phyloP scores from a whole-genome alignment of 2,888 invertebrate genomes.

The Lasiommata megera region DNA sequence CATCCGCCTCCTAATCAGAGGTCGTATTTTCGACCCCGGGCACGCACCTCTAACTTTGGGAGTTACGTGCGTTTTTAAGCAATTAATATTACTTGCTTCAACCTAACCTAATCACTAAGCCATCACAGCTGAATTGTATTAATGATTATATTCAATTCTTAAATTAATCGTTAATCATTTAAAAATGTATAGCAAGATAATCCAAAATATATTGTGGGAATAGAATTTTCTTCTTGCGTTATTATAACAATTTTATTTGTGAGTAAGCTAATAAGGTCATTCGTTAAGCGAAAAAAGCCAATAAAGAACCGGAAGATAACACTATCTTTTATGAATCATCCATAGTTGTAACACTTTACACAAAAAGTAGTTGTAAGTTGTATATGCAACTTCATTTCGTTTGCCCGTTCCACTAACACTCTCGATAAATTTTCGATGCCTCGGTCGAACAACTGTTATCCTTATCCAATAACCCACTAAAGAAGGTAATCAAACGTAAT shows the following conservation, averaged over 20 bases:
- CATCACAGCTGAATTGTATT: too few species aligned
- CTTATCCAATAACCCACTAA: constrained; percentile 25
- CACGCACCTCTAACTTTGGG: too few species aligned
- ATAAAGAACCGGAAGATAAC: background rate
- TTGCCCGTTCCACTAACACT: constrained; percentile 23
- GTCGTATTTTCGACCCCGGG: too few species aligned
- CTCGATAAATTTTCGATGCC: constrained; percentile 22
- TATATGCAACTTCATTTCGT: background rate
- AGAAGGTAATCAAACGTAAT: constrained; percentile 17
- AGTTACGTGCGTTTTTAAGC: too few species aligned
- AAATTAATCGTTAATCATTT: too few species aligned
- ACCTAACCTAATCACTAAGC: too few species aligned
- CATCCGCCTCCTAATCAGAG: too few species aligned
- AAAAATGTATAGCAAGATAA: too few species aligned
- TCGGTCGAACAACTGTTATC: constrained; percentile 31
- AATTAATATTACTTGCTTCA: too few species aligned
- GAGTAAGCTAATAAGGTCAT: background rate
- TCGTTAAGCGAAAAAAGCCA: background rate
- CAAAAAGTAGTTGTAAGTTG: background rate
- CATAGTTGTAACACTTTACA: background rate
- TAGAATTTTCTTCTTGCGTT: background rate
- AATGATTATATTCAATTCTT: too few species aligned
- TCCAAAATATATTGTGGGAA: too few species aligned
- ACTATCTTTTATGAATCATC: background rate
- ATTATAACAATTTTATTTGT: background rate